Conservation (phyloP, 2,797 vertebrate species). For the Notolabrus celidotus region DNA sequence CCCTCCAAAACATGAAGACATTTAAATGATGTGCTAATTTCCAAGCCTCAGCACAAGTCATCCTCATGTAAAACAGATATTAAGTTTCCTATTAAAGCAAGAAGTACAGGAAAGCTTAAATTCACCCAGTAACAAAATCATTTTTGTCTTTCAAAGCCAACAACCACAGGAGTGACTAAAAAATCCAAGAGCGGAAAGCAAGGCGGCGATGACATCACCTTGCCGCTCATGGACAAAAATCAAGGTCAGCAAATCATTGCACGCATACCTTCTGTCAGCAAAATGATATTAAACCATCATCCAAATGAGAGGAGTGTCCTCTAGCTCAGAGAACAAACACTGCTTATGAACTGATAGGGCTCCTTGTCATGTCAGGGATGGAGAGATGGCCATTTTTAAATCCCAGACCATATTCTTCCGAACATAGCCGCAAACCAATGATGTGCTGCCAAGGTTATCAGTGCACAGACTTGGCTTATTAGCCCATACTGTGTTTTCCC, state of each 20-base stretch:
- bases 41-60: not conserved
- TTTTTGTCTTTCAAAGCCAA: constrained; percentile 79
- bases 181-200: constrained; percentile 90
- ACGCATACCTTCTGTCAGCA: constrained; percentile 29
- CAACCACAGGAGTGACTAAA: constrained; percentile 85
- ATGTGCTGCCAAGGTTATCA: constrained; percentile 71
- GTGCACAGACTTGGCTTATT: constrained; percentile 62
- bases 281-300: constrained; percentile 44
- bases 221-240: constrained; percentile 97
- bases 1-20: constrained; percentile 1
- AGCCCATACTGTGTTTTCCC: constrained; percentile 58
- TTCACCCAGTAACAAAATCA: constrained; percentile 5
- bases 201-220: constrained; percentile 95
- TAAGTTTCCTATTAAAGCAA: not conserved
- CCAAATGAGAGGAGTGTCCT: constrained; percentile 55
- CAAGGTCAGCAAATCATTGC: constrained; percentile 86
- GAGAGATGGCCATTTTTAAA: constrained; percentile 43
- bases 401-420: constrained; percentile 46
- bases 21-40: constrained; percentile 8
- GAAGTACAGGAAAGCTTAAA: not conserved
- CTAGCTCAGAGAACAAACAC: constrained; percentile 14
- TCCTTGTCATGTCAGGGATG: constrained; percentile 55
- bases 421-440: constrained; percentile 54
- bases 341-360: constrained; percentile 27
- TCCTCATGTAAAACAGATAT: too few relatives aligned